Evolutionary conservation across 2,888 invertebrate genomes (phyloP), one percentile per base, ranked within the genome.

Genomic region (Callyntrura guangdongensis): DNA sequence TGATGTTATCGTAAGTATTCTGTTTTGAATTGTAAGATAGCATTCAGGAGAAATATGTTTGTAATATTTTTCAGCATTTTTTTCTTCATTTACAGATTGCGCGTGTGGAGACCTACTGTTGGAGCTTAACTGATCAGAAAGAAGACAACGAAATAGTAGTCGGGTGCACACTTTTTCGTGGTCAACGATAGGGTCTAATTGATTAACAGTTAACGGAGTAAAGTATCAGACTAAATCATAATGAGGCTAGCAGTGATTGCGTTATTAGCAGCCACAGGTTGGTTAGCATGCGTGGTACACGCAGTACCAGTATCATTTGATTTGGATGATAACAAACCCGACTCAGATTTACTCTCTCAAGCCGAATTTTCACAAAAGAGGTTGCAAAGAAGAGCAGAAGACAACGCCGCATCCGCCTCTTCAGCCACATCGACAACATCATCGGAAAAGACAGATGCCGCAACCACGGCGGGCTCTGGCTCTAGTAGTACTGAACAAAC

Each of bases 261-360:
- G 81, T 84, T 94, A 14, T 56, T 93, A 53, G 79, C 91, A 25
- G 91, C 91, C 87, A 89, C 91, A 6, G 91, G 91, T 17, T 90
- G 91, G 88, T 83, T 89, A 45, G 90, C 91, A 20, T 36, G 69
- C 11, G 72, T 67, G 9, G 83, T 86, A 1, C 77, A 89, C 45
- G 92, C 93, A 69, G 83, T 92, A 81, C 94, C 94, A 56, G 93
- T 93, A 72, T 92, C 93, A 4, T 93, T 92, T 72, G 94, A 94
- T 45, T 82, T 93, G 45, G 93, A 93, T 22, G 89, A 85, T 20
- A 81, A 69, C 36, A 93, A 93, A 88, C 91, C 92, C 83, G 93
- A 92, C 17, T 92, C 93, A 92, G 94, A 94, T 87, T 90, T 94
- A 81, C 88, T 94, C 79, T 93, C 93, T 27, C 92, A 94, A 22